Evolutionary conservation across 2,113 vertebrate genomes (phyloP), one percentile per base, ranked within the genome.

Genomic region (Amphiprion percula): DNA sequence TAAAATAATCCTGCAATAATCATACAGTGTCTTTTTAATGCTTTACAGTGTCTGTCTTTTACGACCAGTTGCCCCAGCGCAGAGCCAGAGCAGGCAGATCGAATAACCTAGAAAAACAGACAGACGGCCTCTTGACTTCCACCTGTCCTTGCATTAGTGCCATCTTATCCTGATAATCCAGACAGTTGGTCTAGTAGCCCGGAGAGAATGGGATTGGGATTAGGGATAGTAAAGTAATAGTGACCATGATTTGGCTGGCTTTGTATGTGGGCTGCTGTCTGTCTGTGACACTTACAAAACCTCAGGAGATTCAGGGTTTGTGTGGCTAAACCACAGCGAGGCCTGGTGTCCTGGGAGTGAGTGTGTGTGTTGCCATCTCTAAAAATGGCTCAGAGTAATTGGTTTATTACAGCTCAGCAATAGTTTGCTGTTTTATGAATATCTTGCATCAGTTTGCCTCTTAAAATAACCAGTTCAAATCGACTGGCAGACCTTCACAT

Each of bases 121-220:
- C 68, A 65, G 78, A 85, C n/a, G 17, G 58, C 39, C 66, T 72
- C 23, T 46, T 69, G 54, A 58, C 59, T 65, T 61, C 73, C 75
- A 83, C 77, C 80, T 86, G 85, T 73, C 56, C 75, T 81, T 68
- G 37, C 17, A 24, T 12, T 50, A 54, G 30, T 23, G 44, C 61
- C 71, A 62, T 77, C 4, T 80, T 79, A 84, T 79, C 84, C 81
- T 54, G 66, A 76, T 90, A 83, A 91, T 91, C 90, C 82, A 73
- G 74, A 85, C 67, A 49, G 65, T 68, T 71, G 30, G 75, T 77
- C 80, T 77, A 58, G 60, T 50, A 52, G 41, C 62, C 60, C 44
- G 52, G 61, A 12, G 52, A 79, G 55, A 73, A 59, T 68, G 54
- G 54, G 73, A 76, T 80, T 85, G 79, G 71, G 74, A 89, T 89